Evolutionary conservation across 1,140 invertebrate genomes (phyloP), one percentile per base, ranked within the genome.

Genomic region (Geopemphigus sp.): DNA sequence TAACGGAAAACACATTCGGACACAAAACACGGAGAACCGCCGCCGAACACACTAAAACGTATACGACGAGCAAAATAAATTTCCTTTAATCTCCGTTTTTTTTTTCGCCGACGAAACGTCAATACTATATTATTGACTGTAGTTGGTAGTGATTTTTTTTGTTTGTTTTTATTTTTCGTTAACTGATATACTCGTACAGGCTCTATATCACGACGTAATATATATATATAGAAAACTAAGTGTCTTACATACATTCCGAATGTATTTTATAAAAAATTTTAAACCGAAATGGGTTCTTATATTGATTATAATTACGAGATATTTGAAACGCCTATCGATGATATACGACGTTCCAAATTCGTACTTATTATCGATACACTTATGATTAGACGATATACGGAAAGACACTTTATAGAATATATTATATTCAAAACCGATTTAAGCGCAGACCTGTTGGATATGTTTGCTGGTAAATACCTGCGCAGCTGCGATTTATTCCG

Each of bases 21-120:
- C 57, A 63, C 74, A 63, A 63, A 78, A 78, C 74, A 56, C 39
- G 39, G 57, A 57, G 56, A 78, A 78, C 47, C 74, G 74, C 45
- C n/a, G n/a, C n/a, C 72, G 29, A 57, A 19, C 29, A 57, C 54
- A 32, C 53, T 15, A 59, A n/a, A 76, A 47, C 26, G 54, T 39
- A 74, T 17, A 50, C 47, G 39, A 59, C 73, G 47, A 57, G 70
- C 39, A 57, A 57, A 74, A 74, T 74, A 57, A 56, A 74, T 74
- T 74, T 56, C 29, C 70, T 29, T 56, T 74, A 76, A 76, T 76
- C 54, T 32, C 15, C 17, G 22, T 59, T 61, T 45, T 76, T 76
- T n/a, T 50, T 53, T 66, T 22, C 24, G 14, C 32, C 45, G 53
- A 70, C 53, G 53, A 70, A 53, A 70, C 66, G 22, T 32, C 39